Evolutionary conservation across 2,113 vertebrate genomes (phyloP).

Genomic region (Siniperca knerii): DNA sequence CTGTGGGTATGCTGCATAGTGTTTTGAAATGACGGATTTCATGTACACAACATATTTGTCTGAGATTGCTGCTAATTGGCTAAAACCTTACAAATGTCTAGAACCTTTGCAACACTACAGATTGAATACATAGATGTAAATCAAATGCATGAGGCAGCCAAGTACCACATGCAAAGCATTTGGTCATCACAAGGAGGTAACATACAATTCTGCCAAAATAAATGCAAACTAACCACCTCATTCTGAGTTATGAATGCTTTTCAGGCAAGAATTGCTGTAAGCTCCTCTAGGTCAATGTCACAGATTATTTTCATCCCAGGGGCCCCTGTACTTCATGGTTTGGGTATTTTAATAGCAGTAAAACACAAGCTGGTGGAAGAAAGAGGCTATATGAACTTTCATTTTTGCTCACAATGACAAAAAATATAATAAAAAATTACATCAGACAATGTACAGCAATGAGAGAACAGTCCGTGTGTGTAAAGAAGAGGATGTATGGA

Average conservation of each 20-base stretch:
- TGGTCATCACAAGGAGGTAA: background rate
- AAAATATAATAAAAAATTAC: background rate
- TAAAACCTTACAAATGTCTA: background rate
- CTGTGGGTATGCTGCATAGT: background rate
- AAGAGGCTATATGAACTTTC: background rate
- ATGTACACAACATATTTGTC: background rate
- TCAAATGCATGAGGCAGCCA: background rate
- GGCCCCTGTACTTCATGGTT: background rate
- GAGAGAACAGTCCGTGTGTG: background rate
- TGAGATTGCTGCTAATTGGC: background rate
- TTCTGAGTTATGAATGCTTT: background rate
- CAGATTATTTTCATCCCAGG: background rate
- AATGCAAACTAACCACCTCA: background rate
- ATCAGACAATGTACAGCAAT: background rate
- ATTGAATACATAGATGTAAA: background rate
- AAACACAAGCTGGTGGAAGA: background rate
- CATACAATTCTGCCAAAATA: background rate
- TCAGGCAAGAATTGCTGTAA: background rate
- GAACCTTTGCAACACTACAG: background rate
- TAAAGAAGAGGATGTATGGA: constrained; percentile 22
- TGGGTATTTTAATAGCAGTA: background rate
- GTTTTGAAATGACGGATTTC: background rate
- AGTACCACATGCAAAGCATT: background rate
- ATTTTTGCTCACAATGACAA: background rate
- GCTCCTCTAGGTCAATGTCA: background rate